Conservation (phyloP, 2,797 vertebrate genomes). For the Helostoma temminkii region DNA sequence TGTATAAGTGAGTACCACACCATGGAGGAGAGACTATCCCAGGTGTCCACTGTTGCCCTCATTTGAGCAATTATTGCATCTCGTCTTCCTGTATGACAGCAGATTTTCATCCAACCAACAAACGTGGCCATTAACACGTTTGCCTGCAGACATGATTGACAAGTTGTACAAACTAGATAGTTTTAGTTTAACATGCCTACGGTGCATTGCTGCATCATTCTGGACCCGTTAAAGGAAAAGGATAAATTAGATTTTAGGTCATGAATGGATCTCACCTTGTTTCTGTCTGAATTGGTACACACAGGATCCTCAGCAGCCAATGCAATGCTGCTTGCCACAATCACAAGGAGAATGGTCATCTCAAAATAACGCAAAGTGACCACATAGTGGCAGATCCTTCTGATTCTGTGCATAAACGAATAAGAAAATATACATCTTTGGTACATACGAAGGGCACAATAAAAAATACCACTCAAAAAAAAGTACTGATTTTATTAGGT, state of each 20-base stretch:
- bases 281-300: slow-evolving; percentile 94
- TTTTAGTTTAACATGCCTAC: not conserved
- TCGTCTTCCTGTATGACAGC: too few species aligned
- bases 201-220: too few species aligned
- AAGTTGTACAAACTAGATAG: not conserved
- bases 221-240: not conserved
- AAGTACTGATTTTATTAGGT: not conserved
- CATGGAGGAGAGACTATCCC: too few species aligned
- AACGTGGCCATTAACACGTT: too few species aligned
- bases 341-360: slow-evolving; percentile 99
- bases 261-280: slow-evolving; percentile 87
- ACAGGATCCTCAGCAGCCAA: slow-evolving; percentile 97
- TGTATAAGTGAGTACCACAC: too few species aligned
- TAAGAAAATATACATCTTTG: not conserved
- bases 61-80: too few species aligned
- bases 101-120: too few species aligned
- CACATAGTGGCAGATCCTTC: slow-evolving; percentile 95
- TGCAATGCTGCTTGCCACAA: slow-evolving; percentile 98
- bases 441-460: not conserved
- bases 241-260: not conserved
- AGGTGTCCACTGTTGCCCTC: too few species aligned
- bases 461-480: not conserved
- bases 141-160: too few species aligned
- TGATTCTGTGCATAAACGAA: slow-evolving; percentile 82
- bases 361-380: slow-evolving; percentile 98